Base-by-base conservation (phyloP, 1,140 invertebrate genomes). In the Spodoptera frugiperda region DNA sequence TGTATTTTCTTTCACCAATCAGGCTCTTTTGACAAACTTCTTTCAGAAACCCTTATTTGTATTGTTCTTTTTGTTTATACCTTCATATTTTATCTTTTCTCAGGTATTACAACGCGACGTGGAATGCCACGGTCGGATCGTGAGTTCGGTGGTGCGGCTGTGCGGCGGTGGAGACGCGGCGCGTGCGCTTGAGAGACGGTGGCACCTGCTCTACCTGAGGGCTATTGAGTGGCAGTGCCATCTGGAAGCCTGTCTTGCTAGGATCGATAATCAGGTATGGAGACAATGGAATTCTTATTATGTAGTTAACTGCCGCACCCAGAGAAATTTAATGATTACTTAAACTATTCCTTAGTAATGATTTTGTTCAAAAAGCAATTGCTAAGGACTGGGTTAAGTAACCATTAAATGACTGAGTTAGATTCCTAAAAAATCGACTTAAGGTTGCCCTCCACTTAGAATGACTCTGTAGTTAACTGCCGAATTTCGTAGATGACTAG, bases 171-270 rank as follows among this genome's bases (percentile, higher is more conserved):
- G 86, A n/a, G 94, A 94, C 85, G 91, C 90, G 44, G 92, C 94
- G 54, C 86, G 90, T 3, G 96, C 96, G 33, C 94, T 98, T 55
- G 97, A 98, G 92, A 95, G 96, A 55, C 96, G 97, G 84, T 98
- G 98, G 97, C 98, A 98, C 90, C 95, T 97, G 77, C 95, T 98
- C 74, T 98, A 98, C 95, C 94, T 99, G 83, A 95, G 97, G 78
- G 97, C 97, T 19, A 95, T 98, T 84, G 98, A 99, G 95, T 98
- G 98, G 96, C 97, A 98, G 94, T 98, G 97, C 92, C 93, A 94
- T 76, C 86, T 94, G 71, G 93, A 94, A 79, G 90, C 93, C 49
- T 94, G 94, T 73, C 85, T 94, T 30, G 87, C 93, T 10, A 91
- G 86, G 83, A 90, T 89, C 76, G 90, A 94, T 67, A 92, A 90